phyloP scores from a whole-genome alignment of 2,888 invertebrate species.

The Aspidiotus destructor region DNA sequence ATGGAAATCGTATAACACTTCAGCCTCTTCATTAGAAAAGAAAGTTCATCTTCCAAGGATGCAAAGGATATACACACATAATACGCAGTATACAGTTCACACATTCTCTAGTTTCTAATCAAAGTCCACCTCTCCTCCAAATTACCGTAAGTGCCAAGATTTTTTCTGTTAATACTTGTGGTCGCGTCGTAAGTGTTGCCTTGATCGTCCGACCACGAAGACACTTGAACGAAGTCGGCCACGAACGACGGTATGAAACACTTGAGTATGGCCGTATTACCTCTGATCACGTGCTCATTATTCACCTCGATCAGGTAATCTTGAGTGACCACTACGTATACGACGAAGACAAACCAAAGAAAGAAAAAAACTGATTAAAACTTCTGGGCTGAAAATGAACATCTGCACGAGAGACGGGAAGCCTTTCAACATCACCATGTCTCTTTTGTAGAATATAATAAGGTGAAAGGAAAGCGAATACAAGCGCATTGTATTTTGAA shows the following conservation, averaged over 20 bases:
- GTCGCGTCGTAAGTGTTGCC: slow-evolving; percentile 42
- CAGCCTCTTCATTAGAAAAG: no score
- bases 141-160: slow-evolving; percentile 19
- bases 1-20: no score
- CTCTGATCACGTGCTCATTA: slow-evolving; percentile 77
- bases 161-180: no score
- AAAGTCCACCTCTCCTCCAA: no score
- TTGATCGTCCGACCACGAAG: slow-evolving; percentile 59
- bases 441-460: no score
- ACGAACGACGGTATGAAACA: slow-evolving; percentile 83
- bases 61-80: no score
- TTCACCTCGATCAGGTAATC: slow-evolving; percentile 81
- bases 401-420: no score
- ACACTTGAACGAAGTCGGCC: slow-evolving; percentile 79
- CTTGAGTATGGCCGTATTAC: slow-evolving; percentile 74
- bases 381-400: background rate
- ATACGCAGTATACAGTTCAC: no score
- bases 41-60: no score
- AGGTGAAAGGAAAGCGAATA: background rate
- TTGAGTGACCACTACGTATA: slow-evolving; percentile 64
- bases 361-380: slow-evolving; percentile 1
- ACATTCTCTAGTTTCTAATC: no score
- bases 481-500: no score
- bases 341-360: background rate
- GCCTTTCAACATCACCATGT: no score